A percentile compares a stretch with the other conserved stretches of the same genome.
phyloP scores from a whole-genome alignment of 2,797 vertebrate genomes.

The Helicolenus hilgendorfi region DNA sequence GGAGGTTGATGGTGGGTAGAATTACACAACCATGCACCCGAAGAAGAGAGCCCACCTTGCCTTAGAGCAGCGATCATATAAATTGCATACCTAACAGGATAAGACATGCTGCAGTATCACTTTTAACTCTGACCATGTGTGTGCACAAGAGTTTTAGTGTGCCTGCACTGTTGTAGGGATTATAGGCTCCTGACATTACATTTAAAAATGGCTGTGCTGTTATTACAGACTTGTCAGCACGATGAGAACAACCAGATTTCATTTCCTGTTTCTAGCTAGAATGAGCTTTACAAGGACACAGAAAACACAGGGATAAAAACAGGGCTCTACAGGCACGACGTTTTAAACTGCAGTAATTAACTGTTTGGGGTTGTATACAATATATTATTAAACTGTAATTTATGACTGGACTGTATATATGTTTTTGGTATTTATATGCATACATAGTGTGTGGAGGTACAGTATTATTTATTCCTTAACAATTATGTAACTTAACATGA shows the following conservation, averaged over 20 bases:
- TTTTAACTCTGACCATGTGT: slow-evolving; percentile 44
- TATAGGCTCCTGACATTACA: slow-evolving; percentile 27
- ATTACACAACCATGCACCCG: slow-evolving; percentile 57
- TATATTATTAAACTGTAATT: neutral
- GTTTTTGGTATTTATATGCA: neutral
- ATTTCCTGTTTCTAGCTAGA: slow-evolving; percentile 73
- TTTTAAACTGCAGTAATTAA: slow-evolving; percentile 17
- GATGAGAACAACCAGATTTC: slow-evolving; percentile 56
- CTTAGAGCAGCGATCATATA: slow-evolving; percentile 5
- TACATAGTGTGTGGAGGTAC: neutral
- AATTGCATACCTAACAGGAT: slow-evolving; percentile 70
- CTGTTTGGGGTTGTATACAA: neutral
- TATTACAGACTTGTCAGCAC: slow-evolving; percentile 45
- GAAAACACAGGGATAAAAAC: slow-evolving; percentile 8
- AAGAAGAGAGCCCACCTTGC: slow-evolving; percentile 12
- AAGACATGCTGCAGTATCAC: slow-evolving; percentile 59
- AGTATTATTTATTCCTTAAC: neutral
- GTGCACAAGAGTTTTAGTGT: slow-evolving; percentile 17
- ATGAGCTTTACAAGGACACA: slow-evolving; percentile 42
- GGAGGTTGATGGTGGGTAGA: slow-evolving; percentile 43
- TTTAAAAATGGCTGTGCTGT: slow-evolving; percentile 36
- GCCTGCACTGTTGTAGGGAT: slow-evolving; percentile 12
- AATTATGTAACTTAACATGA: neutral
- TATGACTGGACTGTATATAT: neutral
- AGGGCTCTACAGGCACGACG: neutral